A percentile compares a stretch with the other conserved stretches of the same genome.
These are phyloP conservation scores for Tipula vernalis DNA, from an alignment of 2,888 invertebrate genomes.

Conservation along the genomic window DNA sequence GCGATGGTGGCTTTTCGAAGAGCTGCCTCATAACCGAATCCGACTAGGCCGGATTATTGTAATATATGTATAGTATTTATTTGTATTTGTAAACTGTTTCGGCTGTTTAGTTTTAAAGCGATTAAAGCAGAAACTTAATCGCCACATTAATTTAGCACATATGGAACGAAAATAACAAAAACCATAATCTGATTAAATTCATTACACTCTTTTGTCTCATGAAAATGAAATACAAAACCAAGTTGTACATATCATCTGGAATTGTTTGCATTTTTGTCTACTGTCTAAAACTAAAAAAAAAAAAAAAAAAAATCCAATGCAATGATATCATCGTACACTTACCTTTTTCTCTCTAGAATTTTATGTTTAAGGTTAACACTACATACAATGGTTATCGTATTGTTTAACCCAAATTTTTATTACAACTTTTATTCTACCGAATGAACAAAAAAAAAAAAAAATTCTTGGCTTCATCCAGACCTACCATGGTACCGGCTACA, in stretches of 20 bases:
- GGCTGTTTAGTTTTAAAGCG: background rate
- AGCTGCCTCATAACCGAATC: no score
- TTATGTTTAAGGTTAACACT: background rate
- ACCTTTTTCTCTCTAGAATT: background rate
- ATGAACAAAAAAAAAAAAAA: no score
- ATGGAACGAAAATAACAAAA: background rate
- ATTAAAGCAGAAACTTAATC: background rate
- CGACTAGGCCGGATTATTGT: no score
- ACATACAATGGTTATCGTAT: background rate
- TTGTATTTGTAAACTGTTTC: no score
- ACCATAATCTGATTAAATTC: background rate
- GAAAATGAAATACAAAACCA: background rate
- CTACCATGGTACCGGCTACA: background rate
- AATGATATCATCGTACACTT: background rate
- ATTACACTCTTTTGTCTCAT: background rate
- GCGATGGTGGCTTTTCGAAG: no score
- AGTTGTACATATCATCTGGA: background rate
- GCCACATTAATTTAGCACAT: background rate
- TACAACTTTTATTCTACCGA: background rate
- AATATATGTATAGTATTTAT: no score
- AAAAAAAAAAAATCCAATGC: background rate
- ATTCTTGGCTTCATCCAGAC: background rate
- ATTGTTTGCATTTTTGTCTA: background rate
- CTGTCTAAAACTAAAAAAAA: background rate
- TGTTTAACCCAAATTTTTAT: slow-evolving; percentile 4